Evolutionary conservation across 2,797 vertebrate genomes (phyloP), one percentile per base, ranked within the genome.

Genomic region (Channa striata): DNA sequence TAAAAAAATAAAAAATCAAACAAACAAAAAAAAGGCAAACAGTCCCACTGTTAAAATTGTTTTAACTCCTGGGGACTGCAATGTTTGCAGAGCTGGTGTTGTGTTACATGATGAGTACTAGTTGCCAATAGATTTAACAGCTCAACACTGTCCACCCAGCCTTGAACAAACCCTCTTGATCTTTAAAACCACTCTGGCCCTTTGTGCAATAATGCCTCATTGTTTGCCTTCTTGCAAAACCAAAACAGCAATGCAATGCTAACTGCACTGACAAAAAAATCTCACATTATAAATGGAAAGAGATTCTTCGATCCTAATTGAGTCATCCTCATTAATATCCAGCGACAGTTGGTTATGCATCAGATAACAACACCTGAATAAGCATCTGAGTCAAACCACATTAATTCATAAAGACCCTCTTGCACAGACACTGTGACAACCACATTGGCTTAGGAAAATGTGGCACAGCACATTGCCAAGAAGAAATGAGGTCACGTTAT

Each of bases 401-500:
- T 85, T 74, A 84, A 89, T 85, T 82, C 82, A 90, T 77, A 79
- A 86, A 81, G 74, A 77, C 48, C 47, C 80, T 50, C 70, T 72
- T 33, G 20, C 68, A 62, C 77, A 82, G 75, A 83, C 74, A 37
- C 75, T 20, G 68, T 68, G 80, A 85, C 78, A 75, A 82, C 64
- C 72, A 62, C 64, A 77, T 33, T 63, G 76, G 73, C 77, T 67
- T 83, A 62, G 73, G 80, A 65, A 70, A 85, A 81, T 81, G 74
- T 77, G 80, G 83, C 81, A 59, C 70, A 84, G 77, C 48, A 46
- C 77, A 68, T 59, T 74, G 85, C 80, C 77, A 65, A 81, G 79
- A 78, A 81, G 74, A 87, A 93, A 91, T 78, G 87, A 92, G 89
- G 89, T 87, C 88, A 90, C 81, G 51, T 90, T 91, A 86, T 90